These are phyloP conservation scores for Leptura quadrifasciata DNA, from an alignment of 2,888 invertebrate genomes.

Conservation along the genomic window DNA sequence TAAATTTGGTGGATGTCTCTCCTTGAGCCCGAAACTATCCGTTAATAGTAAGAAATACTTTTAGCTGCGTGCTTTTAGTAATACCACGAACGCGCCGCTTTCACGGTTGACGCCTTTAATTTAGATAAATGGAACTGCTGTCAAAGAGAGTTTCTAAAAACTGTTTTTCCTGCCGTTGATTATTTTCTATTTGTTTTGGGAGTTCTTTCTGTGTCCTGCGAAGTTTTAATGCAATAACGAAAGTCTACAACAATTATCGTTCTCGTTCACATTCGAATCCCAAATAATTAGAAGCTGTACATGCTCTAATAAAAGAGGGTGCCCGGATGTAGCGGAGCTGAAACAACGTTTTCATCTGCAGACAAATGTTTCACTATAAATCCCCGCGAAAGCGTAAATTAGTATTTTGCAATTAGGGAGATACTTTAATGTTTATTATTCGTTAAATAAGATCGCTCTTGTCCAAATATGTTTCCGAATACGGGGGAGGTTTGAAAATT, in stretches of 20 bases:
- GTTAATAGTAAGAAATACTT: constrained; percentile 45
- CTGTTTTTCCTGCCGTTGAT: constrained; percentile 32
- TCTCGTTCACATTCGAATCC: constrained; percentile 23
- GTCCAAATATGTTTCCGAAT: background rate
- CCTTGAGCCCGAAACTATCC: constrained; percentile 39
- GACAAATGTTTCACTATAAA: background rate
- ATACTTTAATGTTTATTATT: constrained; percentile 3
- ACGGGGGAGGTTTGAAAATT: background rate
- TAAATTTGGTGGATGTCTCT: constrained; percentile 32
- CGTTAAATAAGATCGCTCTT: background rate
- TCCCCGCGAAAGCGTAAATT: background rate
- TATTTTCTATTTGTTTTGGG: constrained; percentile 37
- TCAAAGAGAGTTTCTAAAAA: constrained; percentile 49
- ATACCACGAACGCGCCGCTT: constrained; percentile 49
- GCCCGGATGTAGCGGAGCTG: background rate
- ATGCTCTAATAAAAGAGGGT: background rate
- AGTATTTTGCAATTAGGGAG: constrained; percentile 1
- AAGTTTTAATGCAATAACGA: constrained; percentile 37
- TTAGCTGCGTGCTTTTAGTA: constrained; percentile 41
- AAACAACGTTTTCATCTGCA: background rate
- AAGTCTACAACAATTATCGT: constrained; percentile 33
- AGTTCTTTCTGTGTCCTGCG: constrained; percentile 23
- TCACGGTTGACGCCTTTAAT: constrained; percentile 64
- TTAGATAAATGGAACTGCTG: constrained; percentile 66
- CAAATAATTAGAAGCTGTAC: constrained; percentile 25